phyloP scores from a whole-genome alignment of 2,888 invertebrate species.

The Cryptophagus acutangulus region DNA sequence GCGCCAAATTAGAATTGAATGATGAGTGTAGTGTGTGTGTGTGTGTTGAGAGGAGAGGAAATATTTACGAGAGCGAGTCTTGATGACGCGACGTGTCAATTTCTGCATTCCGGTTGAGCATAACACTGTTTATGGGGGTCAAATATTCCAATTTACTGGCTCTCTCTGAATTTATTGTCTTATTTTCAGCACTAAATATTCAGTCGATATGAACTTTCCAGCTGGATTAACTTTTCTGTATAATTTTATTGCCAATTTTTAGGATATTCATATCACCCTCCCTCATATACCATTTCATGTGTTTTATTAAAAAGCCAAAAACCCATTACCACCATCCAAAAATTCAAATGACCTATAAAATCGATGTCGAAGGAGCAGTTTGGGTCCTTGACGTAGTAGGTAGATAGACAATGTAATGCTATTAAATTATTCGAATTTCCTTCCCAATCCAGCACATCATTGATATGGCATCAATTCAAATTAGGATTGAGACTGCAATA shows the following conservation, averaged over 20 bases:
- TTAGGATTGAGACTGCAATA: slow-evolving; percentile 30
- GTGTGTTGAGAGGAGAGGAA: no score
- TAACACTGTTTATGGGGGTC: slow-evolving; percentile 47
- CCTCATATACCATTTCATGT: no score
- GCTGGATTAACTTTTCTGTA: slow-evolving; percentile 42
- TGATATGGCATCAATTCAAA: slow-evolving; percentile 45
- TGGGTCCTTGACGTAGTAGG: no score
- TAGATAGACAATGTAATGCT: no score
- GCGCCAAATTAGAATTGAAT: no score
- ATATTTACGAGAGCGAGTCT: no score
- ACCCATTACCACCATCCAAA: no score
- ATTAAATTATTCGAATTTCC: no score
- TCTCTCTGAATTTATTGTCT: slow-evolving; percentile 45
- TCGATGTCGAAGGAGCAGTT: no score
- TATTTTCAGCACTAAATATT: slow-evolving; percentile 45
- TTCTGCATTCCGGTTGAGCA: slow-evolving; percentile 42
- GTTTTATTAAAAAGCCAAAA: no score
- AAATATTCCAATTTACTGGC: slow-evolving; percentile 48
- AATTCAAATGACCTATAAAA: no score
- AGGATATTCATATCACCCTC: slow-evolving; percentile 18
- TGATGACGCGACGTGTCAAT: slow-evolving; percentile 38
- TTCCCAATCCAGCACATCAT: slow-evolving; percentile 34
- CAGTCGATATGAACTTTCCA: slow-evolving; percentile 41
- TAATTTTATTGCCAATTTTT: slow-evolving; percentile 46
- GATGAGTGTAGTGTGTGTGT: no score